Evolutionary conservation across 2,797 vertebrate genomes (phyloP), one percentile per base, ranked within the genome.

Genomic region (Saxicola maurus): DNA sequence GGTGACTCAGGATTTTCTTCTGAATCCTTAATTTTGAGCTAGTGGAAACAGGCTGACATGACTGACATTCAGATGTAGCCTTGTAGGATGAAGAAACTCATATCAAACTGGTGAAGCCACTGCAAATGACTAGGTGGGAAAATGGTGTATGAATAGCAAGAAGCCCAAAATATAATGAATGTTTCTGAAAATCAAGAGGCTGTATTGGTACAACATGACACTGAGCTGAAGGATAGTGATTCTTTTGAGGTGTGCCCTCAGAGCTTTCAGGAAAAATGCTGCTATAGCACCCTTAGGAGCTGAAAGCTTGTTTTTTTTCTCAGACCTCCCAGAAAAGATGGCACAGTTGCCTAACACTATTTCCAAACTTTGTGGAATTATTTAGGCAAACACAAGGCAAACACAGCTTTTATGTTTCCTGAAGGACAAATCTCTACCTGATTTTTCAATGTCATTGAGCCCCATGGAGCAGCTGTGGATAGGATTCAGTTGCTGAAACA

Each of bases 291-390:
- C 8, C 25, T 30, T 31, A 42, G 35, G 7, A 86, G 21, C 23
- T 28, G 61, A 83, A 86, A 46, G 21, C 11, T 57, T n/a, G 19
- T 8, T 33, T 81, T 35, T 35, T 74, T 52, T 51, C 27, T 42
- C 20, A 37, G 46, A 48, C 2, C 4, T 35, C 40, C 9, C 35
- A 74, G 82, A 14, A 89, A 38, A 43, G 28, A 24, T 17, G 25
- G 3, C 45, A 42, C 1, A 2, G 27, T 46, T 71, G 14, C 31
- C 35, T 57, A 28, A 35, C 24, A n/a, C 4, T 6, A 0, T 81
- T 57, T 62, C 43, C 19, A 33, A 53, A 37, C 5, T 77, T 69
- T 61, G 38, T 57, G 25, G 19, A 20, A 27, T 30, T 16, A 42
- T 77, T 69, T 53, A 53, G 57, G 20, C 7, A 42, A 88, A 43